A percentile compares a stretch with the other conserved stretches of the same genome.
Evolutionary conservation across 1,140 invertebrate species (phyloP).

Genomic region (Brachionus asplanchnoidis): DNA sequence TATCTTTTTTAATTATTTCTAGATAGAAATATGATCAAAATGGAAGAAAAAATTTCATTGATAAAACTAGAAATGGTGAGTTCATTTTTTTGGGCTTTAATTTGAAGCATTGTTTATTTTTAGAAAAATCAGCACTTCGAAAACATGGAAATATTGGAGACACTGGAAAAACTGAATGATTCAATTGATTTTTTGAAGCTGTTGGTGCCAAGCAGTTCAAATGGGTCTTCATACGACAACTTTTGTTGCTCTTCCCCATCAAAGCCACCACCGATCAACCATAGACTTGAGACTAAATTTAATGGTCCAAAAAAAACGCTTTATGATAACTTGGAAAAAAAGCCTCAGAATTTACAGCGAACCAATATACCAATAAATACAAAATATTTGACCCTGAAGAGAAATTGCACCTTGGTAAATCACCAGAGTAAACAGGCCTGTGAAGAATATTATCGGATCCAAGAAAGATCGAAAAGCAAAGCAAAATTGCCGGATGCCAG

Average conservation of each 20-base stretch:
- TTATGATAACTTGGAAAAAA: neutral
- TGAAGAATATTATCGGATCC: neutral
- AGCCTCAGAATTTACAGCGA: neutral
- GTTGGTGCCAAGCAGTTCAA: neutral
- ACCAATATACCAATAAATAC: constrained; percentile 18
- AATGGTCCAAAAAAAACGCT: neutral
- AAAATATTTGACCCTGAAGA: neutral
- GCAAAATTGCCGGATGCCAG: neutral
- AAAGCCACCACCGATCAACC: neutral
- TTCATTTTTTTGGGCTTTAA: neutral
- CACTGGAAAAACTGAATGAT: neutral
- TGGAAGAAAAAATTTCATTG: constrained; percentile 17
- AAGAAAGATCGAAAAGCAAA: neutral
- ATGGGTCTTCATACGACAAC: neutral
- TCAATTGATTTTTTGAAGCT: constrained; percentile 10
- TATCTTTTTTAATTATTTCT: neutral
- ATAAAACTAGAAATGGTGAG: constrained; percentile 9
- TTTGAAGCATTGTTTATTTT: neutral
- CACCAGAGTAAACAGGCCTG: neutral
- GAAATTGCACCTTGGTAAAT: neutral
- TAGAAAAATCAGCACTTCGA: constrained; percentile 16
- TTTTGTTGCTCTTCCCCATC: neutral
- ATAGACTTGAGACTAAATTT: neutral
- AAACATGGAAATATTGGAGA: constrained; percentile 13
- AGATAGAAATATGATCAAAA: neutral